phyloP scores from a whole-genome alignment of 2,113 vertebrate species.

The Menidia beryllina region DNA sequence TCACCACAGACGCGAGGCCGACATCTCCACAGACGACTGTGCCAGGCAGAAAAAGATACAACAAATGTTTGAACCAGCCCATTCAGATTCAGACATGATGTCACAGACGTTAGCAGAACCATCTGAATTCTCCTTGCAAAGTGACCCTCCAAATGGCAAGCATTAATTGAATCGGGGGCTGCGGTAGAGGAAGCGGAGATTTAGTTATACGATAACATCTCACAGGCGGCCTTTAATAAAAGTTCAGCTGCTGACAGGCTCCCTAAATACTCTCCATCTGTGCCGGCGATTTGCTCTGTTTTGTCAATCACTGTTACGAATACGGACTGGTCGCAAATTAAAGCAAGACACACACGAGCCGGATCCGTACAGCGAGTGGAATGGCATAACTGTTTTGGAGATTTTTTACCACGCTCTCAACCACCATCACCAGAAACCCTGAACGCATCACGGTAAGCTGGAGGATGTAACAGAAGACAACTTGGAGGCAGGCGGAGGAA shows the following conservation, averaged over 20 bases:
- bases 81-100: conserved; percentile 68
- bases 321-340: not conserved
- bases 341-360: not conserved
- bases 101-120: conserved; percentile 44
- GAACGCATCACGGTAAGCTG: not conserved
- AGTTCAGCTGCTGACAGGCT: conserved; percentile 24
- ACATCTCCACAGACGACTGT: conserved; percentile 18
- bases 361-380: not conserved
- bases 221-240: conserved; percentile 18
- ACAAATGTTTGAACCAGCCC: conserved; percentile 2
- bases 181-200: conserved; percentile 14
- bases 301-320: not conserved
- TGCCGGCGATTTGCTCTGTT: conserved; percentile 4
- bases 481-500: not conserved
- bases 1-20: conserved; percentile 11
- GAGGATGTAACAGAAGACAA: not conserved
- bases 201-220: conserved; percentile 44
- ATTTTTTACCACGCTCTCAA: not conserved
- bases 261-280: conserved; percentile 4
- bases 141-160: conserved; percentile 25
- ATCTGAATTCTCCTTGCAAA: conserved; percentile 30
- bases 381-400: not conserved
- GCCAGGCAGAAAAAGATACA: conserved; percentile 6
- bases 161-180: conserved; percentile 41
- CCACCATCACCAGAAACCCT: not conserved